These are phyloP conservation scores for Pseudochirops corinnae DNA, from an alignment of 2,797 vertebrate species.

Conservation along the genomic window DNA sequence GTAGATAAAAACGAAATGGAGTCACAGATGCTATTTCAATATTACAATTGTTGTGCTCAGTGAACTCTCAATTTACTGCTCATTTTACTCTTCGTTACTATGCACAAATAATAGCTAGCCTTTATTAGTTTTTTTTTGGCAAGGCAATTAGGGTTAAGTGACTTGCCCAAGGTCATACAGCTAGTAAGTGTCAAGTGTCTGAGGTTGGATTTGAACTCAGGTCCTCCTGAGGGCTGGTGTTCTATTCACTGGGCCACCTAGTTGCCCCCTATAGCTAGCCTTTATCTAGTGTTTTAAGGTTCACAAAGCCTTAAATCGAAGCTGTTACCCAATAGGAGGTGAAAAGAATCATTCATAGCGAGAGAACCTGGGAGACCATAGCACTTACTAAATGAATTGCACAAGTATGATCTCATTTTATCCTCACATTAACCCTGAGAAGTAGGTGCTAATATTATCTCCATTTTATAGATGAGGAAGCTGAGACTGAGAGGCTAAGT, in stretches of 20 bases:
- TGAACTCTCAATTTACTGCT: neutral
- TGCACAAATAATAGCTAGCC: neutral
- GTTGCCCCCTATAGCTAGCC: too few relatives aligned
- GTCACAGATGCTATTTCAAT: neutral
- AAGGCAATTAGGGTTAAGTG: too few relatives aligned
- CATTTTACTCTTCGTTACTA: neutral
- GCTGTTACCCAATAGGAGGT: neutral
- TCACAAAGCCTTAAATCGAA: neutral
- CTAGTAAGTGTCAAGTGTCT: too few relatives aligned
- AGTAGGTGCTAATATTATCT: neutral
- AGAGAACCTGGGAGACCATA: neutral
- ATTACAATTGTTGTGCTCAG: neutral
- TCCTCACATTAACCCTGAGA: neutral
- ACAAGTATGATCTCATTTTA: neutral
- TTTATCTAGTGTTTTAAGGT: neutral
- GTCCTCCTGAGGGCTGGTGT: too few relatives aligned
- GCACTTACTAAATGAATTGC: neutral
- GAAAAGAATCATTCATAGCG: neutral
- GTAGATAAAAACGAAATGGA: neutral
- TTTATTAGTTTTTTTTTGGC: neutral
- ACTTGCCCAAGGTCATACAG: too few relatives aligned
- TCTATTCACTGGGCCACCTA: too few relatives aligned
- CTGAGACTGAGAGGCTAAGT: neutral
- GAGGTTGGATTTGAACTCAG: too few relatives aligned
- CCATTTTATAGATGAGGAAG: neutral